Percentiles rank a stretch among this genome's conserved stretches.
phyloP scores from a whole-genome alignment of 1,140 invertebrate genomes.

The Calosoma granatense region DNA sequence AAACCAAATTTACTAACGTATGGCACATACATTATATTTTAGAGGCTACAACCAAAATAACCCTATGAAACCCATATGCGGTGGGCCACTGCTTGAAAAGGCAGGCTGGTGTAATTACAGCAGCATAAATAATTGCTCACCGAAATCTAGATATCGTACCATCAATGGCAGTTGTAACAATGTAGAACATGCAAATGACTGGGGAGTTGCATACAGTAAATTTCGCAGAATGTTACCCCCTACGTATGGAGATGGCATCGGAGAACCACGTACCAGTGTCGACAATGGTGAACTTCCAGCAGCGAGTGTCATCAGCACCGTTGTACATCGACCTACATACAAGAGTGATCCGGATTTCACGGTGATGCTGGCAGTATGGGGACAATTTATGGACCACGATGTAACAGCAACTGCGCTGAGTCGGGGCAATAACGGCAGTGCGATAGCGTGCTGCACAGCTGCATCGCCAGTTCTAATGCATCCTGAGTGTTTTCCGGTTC shows the following conservation, averaged over 20 bases:
- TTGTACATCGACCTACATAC: conserved; percentile 59
- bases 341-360: conserved; percentile 62
- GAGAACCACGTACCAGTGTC: conserved; percentile 46
- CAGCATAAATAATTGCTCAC: conserved; percentile 9
- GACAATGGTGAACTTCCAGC: conserved; percentile 51
- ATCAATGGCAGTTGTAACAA: conserved; percentile 79
- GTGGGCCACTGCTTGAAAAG: not conserved
- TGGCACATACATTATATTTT: not conserved
- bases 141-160: conserved; percentile 45
- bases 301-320: conserved; percentile 60
- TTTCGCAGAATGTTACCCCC: conserved; percentile 64
- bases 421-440: conserved; percentile 48
- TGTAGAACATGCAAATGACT: conserved; percentile 46
- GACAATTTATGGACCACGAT: conserved; percentile 95
- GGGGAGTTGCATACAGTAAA: conserved; percentile 64
- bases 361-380: conserved; percentile 79
- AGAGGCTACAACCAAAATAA: not conserved
- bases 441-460: conserved; percentile 52
- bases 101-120: not conserved
- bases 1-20: conserved; percentile 3
- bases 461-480: conserved; percentile 36
- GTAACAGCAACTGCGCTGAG: conserved; percentile 73
- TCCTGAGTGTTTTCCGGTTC: conserved; percentile 74
- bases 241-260: conserved; percentile 69
- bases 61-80: not conserved